Evolutionary conservation across 1,140 invertebrate species (phyloP), one percentile per base, ranked within the genome.

Genomic region (Drosophila obscura): DNA sequence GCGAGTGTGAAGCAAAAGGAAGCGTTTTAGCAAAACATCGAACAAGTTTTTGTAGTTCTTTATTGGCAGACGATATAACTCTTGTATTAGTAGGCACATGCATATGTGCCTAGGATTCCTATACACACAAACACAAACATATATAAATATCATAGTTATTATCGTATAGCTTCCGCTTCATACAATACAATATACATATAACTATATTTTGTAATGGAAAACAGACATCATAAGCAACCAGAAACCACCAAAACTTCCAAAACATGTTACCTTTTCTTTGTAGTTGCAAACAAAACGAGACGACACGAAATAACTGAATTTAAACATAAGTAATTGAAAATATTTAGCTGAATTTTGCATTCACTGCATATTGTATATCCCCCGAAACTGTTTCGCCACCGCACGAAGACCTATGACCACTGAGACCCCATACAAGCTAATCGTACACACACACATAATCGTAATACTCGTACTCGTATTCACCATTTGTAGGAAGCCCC

Each of bases 211-310:
- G 51, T 77, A 66, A 53, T 72, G 58, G 52, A 26, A 61, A 67
- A 60, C 49, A 44, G 55, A 64, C 52, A 85, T 71, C 46, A 73
- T 73, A 69, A 69, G 78, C 75, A 87, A 88, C 80, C 67, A 72
- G 65, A 80, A 89, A 88, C 83, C 83, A 88, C 83, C 83, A 88
- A 77, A 56, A 83, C 83, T 88, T 88, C 80, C 83, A 73, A 73
- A 80, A 89, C 84, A 78, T 89, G 84, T 88, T 88, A 88, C 83
- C 83, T 88, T 80, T 76, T 80, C 51, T 66, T 59, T 73, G 56
- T 75, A 73, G 57, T 62, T 67, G 31, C 51, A 51, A 74, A 61
- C 59, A 13, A 39, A 39, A 39, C 35, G 35, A 39, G 16, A 22
- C 50, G 51, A 63, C 44, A 26, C 44, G 57, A 44, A 62, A 68